These are phyloP conservation scores for Pygoscelis adeliae DNA, from an alignment of 2,113 vertebrate genomes.

Conservation along the genomic window DNA sequence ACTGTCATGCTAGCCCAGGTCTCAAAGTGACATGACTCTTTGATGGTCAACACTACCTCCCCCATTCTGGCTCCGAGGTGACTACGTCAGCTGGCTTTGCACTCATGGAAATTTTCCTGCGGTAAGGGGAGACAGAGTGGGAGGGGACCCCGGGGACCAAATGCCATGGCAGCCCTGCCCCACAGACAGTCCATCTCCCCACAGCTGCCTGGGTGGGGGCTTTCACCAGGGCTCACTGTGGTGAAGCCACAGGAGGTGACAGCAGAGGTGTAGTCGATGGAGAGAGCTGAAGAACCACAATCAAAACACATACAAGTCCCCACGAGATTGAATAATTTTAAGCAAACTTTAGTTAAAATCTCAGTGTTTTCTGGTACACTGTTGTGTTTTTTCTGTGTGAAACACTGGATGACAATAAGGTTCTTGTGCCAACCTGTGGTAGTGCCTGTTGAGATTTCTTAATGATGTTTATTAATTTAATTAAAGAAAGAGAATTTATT, in stretches of 20 bases:
- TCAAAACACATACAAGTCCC: neutral
- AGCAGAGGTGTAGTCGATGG: neutral
- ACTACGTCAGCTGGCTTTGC: neutral
- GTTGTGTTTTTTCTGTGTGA: neutral
- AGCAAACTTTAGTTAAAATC: neutral
- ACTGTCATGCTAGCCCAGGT: neutral
- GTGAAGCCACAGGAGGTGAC: fast-evolving
- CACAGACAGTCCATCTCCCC: fast-evolving
- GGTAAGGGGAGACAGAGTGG: neutral
- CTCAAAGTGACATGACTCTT: neutral
- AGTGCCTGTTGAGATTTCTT: neutral
- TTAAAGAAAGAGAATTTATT: neutral
- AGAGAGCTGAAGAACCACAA: neutral
- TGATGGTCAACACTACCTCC: neutral
- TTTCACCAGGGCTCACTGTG: neutral
- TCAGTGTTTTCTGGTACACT: neutral
- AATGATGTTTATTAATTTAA: slow-evolving; percentile 14
- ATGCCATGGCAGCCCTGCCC: neutral
- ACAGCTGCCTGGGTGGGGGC: neutral
- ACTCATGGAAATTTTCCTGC: neutral
- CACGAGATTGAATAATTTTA: neutral
- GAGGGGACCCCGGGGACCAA: fast-evolving
- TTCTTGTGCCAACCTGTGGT: neutral
- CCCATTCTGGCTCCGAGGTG: neutral
- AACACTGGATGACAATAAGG: neutral